Conservation (phyloP, 64 coral and sea anemone species). For the Montipora efflorescens region DNA sequence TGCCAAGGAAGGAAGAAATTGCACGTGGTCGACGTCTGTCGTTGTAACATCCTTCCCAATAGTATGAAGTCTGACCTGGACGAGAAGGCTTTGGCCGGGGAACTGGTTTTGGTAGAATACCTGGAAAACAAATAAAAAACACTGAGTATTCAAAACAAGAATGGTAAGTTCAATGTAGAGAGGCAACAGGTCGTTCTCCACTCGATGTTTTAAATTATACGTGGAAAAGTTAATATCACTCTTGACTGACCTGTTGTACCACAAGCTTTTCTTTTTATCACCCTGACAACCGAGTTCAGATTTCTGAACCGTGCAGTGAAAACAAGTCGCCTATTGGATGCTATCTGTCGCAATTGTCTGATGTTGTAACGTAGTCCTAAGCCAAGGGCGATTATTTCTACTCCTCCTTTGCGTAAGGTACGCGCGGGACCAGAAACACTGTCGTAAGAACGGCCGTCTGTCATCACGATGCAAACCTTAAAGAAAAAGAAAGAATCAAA, state of each 20-base stretch:
- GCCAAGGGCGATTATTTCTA: constrained; percentile 50
- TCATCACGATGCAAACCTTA: constrained; percentile 58
- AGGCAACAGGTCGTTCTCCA: background rate
- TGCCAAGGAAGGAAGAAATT: constrained; percentile 14
- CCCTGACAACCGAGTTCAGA: constrained; percentile 58
- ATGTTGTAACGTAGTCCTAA: constrained; percentile 64
- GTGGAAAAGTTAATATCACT: background rate
- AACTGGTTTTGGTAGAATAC: constrained; percentile 5
- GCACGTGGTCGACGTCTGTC: constrained; percentile 36
- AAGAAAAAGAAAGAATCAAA: background rate
- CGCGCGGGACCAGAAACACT: constrained; percentile 22
- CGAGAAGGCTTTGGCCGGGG: constrained; percentile 24
- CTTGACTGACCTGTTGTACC: constrained; percentile 33
- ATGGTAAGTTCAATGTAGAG: background rate
- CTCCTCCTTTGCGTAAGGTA: constrained; percentile 32
- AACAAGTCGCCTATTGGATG: constrained; percentile 54
- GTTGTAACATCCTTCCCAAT: constrained; percentile 61
- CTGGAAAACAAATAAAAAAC: background rate
- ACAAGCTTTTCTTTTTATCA: constrained; percentile 40
- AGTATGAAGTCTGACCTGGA: constrained; percentile 25
- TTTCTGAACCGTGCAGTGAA: constrained; percentile 69
- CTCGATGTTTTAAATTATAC: no score
- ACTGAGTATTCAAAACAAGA: background rate
- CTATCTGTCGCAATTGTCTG: constrained; percentile 51
- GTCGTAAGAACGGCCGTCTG: constrained; percentile 67